Evolutionary conservation across 2,888 invertebrate genomes (phyloP), one percentile per base, ranked within the genome.

Genomic region (Sycophila texana): DNA sequence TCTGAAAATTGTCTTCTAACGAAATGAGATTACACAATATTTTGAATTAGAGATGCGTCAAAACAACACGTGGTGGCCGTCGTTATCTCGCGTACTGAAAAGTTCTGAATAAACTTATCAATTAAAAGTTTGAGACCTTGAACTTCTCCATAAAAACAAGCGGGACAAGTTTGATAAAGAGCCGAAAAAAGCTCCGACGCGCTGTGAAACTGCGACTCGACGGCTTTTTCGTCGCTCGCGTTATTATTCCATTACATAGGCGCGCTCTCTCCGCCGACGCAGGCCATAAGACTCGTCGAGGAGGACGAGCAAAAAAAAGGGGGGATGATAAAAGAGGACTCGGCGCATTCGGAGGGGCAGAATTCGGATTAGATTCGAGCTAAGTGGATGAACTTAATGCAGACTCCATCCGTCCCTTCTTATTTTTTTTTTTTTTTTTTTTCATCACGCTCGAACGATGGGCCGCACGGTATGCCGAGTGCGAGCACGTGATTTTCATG

Each of bases 301-400:
- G 30, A 61, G 26, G 3, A 26, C 61, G 61, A 10, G 39, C 55
- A 20, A 63, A 72, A 63, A 26, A 3, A 13, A 73, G 5, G 39
- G 39, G 7, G 7, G 7, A 39, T 39, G 39, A 39, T 39, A 72
- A 63, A 63, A 55, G 22, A 60, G 10, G 30, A 5, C 12, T 26
- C 67, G 51, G 13, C 22, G 4, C 66, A 39, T n/a, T 16, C 63
- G 63, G 13, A 18, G 4, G 14, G 16, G 47, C 10, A 63, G 60
- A 12, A n/a, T 13, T 30, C 16, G 60, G 73, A 81, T 78, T 78
- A 78, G 75, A 81, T 75, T 75, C 67, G 73, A 74, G 67, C 73
- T 81, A 78, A 81, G 78, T 81, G 81, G 78, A 78, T 81, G 75
- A 81, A 78, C 66, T 78, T 75, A 74, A 77, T 67, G 78, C 78